These are phyloP conservation scores for Neoarius graeffei DNA, from an alignment of 2,113 vertebrate species.

Conservation along the genomic window DNA sequence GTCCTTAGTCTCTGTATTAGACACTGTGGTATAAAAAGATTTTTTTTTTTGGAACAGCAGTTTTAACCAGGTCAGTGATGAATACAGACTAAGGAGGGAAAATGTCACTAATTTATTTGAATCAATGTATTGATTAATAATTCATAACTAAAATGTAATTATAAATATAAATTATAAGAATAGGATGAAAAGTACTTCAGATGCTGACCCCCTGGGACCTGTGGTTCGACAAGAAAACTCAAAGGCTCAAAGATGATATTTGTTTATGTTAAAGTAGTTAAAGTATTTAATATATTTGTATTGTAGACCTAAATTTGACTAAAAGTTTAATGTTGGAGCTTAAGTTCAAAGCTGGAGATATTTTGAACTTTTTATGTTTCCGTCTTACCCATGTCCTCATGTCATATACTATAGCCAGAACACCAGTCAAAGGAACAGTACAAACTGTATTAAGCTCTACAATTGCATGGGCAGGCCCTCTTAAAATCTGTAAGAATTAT, in stretches of 20 bases:
- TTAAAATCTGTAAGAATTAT: conserved; percentile 28
- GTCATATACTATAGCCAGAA: background rate
- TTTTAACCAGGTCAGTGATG: background rate
- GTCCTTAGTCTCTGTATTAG: background rate
- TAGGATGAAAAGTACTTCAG: background rate
- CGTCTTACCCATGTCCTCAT: background rate
- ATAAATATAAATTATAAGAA: background rate
- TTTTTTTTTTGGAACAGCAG: background rate
- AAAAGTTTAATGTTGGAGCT: background rate
- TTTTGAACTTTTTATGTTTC: background rate
- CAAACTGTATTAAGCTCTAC: conserved; percentile 30
- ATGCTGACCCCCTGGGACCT: background rate
- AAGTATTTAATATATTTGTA: background rate
- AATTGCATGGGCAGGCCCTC: background rate
- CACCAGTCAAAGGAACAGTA: background rate
- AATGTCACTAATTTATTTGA: background rate
- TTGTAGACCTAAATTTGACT: background rate
- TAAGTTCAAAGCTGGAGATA: background rate
- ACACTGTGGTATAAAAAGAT: background rate
- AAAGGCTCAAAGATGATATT: background rate
- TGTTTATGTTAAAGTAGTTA: background rate
- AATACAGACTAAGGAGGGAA: background rate
- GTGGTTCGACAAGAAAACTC: background rate
- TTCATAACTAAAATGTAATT: background rate
- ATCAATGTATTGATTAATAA: background rate